These are phyloP conservation scores for Diabrotica undecimpunctata DNA, from an alignment of 1,140 invertebrate genomes.

Conservation along the genomic window DNA sequence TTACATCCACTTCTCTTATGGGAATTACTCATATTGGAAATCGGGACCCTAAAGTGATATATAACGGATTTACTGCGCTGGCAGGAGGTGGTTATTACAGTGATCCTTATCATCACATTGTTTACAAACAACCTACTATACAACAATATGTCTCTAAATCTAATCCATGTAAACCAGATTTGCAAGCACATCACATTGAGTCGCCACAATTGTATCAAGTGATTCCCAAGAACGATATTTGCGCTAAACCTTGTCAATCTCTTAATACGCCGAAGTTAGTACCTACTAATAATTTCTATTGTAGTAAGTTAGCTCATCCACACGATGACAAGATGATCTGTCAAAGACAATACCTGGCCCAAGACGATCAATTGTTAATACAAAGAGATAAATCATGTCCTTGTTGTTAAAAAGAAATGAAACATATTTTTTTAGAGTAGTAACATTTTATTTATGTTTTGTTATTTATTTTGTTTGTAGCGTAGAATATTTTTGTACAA, in stretches of 20 bases:
- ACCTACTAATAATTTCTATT: slow-evolving; percentile 1
- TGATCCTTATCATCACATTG: slow-evolving; percentile 1
- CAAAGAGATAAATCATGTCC: too few relatives aligned
- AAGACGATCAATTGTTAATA: neutral
- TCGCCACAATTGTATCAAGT: neutral
- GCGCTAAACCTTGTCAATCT: neutral
- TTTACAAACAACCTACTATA: slow-evolving; percentile 7
- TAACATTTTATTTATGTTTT: too few relatives aligned
- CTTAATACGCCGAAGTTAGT: slow-evolving; percentile 7
- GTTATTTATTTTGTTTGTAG: too few relatives aligned
- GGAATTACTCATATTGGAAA: slow-evolving; percentile 6
- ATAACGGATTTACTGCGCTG: slow-evolving; percentile 3
- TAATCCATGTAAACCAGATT: neutral
- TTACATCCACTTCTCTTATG: neutral
- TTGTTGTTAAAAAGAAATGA: too few relatives aligned
- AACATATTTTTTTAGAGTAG: too few relatives aligned
- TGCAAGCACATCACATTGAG: neutral
- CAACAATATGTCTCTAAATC: neutral
- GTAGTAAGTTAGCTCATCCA: neutral
- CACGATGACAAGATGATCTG: neutral
- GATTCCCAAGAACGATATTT: slow-evolving; percentile 13
- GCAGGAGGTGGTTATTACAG: slow-evolving; percentile 9
- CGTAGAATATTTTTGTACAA: too few relatives aligned
- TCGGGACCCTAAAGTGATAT: slow-evolving; percentile 4
- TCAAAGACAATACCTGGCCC: slow-evolving; percentile 6